Conservation (phyloP, 2,888 invertebrate species). For the Lasiommata megera region DNA sequence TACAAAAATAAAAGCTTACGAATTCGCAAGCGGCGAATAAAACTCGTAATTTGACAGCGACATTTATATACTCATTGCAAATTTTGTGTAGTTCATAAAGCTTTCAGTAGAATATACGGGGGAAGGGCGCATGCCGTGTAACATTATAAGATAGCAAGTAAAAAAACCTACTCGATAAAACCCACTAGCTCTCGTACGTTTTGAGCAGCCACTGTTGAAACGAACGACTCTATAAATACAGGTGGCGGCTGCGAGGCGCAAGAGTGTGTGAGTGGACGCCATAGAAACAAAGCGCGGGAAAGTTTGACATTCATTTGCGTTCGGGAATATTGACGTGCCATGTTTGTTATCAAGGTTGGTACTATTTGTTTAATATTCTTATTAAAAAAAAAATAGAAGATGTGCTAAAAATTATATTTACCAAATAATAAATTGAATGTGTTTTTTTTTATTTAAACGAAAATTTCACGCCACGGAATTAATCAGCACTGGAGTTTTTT, state of each 20-base stretch:
- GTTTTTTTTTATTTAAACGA: too few species aligned
- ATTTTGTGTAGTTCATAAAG: too few species aligned
- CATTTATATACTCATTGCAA: too few species aligned
- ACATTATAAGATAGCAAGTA: neutral
- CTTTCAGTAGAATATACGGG: too few species aligned
- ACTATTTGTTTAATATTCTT: constrained; percentile 34
- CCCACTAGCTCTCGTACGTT: constrained; percentile 32
- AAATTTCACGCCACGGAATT: too few species aligned
- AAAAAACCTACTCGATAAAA: neutral
- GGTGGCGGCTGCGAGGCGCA: constrained; percentile 50
- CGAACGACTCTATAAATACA: constrained; percentile 78
- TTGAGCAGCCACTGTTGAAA: constrained; percentile 54
- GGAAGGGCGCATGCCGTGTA: too few species aligned
- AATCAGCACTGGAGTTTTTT: too few species aligned
- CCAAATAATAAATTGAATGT: too few species aligned
- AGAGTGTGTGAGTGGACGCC: constrained; percentile 61
- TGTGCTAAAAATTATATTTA: too few species aligned
- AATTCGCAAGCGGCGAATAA: too few species aligned
- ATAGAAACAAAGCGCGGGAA: constrained; percentile 62
- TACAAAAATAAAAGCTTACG: too few species aligned
- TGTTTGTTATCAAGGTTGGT: constrained; percentile 76
- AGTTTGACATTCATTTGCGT: constrained; percentile 54
- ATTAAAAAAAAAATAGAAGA: neutral
- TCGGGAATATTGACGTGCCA: constrained; percentile 47
- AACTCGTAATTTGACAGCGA: too few species aligned